Percentiles rank a stretch among this genome's conserved stretches.
Evolutionary conservation across 2,888 invertebrate genomes (phyloP).

Genomic region (Apomyelois bistriatella): DNA sequence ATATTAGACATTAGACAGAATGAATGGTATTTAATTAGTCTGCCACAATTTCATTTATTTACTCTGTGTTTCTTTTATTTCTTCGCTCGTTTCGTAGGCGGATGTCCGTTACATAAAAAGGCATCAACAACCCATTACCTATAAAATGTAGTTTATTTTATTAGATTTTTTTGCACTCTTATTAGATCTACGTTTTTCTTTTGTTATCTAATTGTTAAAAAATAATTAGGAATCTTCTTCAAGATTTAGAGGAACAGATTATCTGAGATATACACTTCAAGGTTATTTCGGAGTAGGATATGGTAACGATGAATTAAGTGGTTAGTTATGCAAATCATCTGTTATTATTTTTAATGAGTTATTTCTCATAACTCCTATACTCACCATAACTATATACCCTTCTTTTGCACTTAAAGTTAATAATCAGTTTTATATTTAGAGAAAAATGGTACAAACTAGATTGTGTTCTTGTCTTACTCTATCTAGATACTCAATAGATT

Average conservation of each 20-base stretch:
- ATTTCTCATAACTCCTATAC: neutral
- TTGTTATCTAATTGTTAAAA: too few species aligned
- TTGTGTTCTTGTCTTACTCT: too few species aligned
- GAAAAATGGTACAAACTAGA: too few species aligned
- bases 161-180: too few species aligned
- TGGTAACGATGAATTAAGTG: constrained; percentile 2
- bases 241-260: neutral
- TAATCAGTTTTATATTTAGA: too few species aligned
- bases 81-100: neutral
- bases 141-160: neutral
- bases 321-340: constrained; percentile 7
- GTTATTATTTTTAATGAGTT: constrained; percentile 3
- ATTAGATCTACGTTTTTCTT: too few species aligned
- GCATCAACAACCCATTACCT: neutral
- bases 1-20: too few species aligned
- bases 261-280: neutral
- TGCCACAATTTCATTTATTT: neutral
- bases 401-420: too few species aligned
- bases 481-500: too few species aligned
- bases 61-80: too few species aligned
- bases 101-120: constrained; percentile 3
- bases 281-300: neutral
- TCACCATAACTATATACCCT: too few species aligned
- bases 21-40: too few species aligned
- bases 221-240: neutral